Base-by-base conservation (phyloP, 37 sponge, comb jelly and placozoan genomes). In the Dysidea cf. avara region DNA sequence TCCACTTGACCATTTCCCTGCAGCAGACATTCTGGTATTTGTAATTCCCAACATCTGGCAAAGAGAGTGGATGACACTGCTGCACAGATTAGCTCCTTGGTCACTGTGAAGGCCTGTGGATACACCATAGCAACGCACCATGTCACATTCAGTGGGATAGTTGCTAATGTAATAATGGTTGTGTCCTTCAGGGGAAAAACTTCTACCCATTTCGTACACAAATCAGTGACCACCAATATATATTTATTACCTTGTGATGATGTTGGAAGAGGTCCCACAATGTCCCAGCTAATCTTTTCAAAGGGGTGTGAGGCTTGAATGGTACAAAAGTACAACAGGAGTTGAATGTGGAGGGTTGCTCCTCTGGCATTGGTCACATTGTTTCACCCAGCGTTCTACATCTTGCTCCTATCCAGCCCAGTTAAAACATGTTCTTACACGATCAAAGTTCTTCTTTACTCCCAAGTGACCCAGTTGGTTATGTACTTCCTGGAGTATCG, bases 161-260 rank as follows among this genome's bases (percentile, higher is more conserved):
- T 65, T 17, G 77, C 77, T 24, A 65, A 1, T 9, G 56, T 64
- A 12, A 20, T 24, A 20, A 35, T 20, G 52, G 25, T 37, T 53
- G 53, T 30, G 24, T 21, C 24, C 16, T 36, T 28, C 1, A 65
- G 3, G 17, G 77, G 66, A 26, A 76, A 76, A n/a, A 54, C 77
- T 65, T 76, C 77, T 22, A 53, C 55, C 77, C 56, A 76, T 25
- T 76, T 64, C 55, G 66, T 64, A 36, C 62, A 65, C 3, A 65
- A 25, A 35, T 76, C 66, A 18, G 69, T 57, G 30, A 78, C 57
- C 22, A 79, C 80, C 5, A 69, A 24, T 24, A 69, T 57, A 29
- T 79, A 79, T 9, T 48, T 37, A 18, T 69, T 31, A 35, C 80
- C 80, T 12, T 20, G 14, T 17, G 33, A 33, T 0, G 71, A 61